These are phyloP conservation scores for Rotaria macrura DNA, from an alignment of 2,888 invertebrate genomes.

Conservation along the genomic window DNA sequence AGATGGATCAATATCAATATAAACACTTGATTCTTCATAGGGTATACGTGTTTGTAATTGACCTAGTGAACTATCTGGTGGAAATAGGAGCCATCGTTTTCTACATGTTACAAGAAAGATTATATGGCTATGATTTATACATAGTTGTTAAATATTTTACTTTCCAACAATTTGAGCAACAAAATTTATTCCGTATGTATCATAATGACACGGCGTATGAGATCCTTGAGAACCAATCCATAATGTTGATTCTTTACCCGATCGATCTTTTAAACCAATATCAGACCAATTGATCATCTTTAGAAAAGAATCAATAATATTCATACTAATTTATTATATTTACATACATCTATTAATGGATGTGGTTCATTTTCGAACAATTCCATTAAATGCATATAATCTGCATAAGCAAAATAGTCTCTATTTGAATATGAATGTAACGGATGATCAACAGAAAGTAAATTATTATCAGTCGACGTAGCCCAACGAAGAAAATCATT, in stretches of 20 bases:
- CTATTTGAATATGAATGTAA: constrained; percentile 38
- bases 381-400: constrained; percentile 68
- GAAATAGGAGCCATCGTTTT: constrained; percentile 82
- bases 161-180: constrained; percentile 76
- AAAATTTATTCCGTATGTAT: constrained; percentile 84
- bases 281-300: constrained; percentile 45
- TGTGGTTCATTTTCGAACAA: constrained; percentile 58
- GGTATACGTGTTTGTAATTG: constrained; percentile 73
- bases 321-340: neutral
- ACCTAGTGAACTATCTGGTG: constrained; percentile 60
- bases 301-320: neutral
- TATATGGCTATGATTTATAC: no score
- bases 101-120: constrained; percentile 51
- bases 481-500: constrained; percentile 56
- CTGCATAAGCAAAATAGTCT: constrained; percentile 67
- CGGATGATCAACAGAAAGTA: constrained; percentile 36
- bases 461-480: neutral
- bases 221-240: constrained; percentile 68
- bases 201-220: constrained; percentile 83
- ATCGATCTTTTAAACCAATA: constrained; percentile 61
- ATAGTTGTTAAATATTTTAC: constrained; percentile 54
- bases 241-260: constrained; percentile 63
- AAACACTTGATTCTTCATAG: constrained; percentile 89
- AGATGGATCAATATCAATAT: constrained; percentile 58
- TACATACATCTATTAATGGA: constrained; percentile 47